Evolutionary conservation across 1,140 invertebrate genomes (phyloP).

Genomic region (Metopolophium dirhodum): DNA sequence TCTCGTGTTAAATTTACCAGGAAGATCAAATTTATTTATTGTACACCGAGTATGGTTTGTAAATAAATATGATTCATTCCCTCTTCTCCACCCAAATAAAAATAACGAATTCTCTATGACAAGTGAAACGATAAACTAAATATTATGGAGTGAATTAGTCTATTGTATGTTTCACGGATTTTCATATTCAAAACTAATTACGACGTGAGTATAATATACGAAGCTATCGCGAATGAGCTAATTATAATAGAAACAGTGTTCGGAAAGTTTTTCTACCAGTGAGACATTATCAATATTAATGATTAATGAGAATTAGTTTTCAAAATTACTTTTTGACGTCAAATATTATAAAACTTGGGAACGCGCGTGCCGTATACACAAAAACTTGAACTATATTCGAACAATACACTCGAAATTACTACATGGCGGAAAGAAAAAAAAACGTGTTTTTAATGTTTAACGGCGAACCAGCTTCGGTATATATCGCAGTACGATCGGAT

Average conservation of each 20-base stretch:
- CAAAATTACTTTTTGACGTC: slow-evolving; percentile 28
- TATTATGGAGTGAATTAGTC: background rate
- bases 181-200: background rate
- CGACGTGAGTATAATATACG: background rate
- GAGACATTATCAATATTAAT: slow-evolving; percentile 30
- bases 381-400: background rate
- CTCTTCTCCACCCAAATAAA: background rate
- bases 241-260: slow-evolving; percentile 1
- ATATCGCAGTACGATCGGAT: background rate
- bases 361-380: too few relatives aligned
- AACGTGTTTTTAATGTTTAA: background rate
- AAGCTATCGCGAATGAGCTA: background rate
- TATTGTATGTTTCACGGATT: background rate
- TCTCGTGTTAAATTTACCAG: background rate
- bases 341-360: background rate
- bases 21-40: background rate
- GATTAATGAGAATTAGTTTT: slow-evolving; percentile 41
- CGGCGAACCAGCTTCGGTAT: background rate
- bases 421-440: too few relatives aligned
- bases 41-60: too few relatives aligned
- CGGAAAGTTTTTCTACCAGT: background rate
- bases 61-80: background rate
- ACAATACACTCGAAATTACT: slow-evolving; percentile 11
- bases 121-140: background rate
- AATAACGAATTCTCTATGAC: background rate